Percentiles rank a stretch among this genome's conserved stretches.
Conservation (phyloP, 53 echinoderm and acorn worm genomes). For the Echinarachnius parma region DNA sequence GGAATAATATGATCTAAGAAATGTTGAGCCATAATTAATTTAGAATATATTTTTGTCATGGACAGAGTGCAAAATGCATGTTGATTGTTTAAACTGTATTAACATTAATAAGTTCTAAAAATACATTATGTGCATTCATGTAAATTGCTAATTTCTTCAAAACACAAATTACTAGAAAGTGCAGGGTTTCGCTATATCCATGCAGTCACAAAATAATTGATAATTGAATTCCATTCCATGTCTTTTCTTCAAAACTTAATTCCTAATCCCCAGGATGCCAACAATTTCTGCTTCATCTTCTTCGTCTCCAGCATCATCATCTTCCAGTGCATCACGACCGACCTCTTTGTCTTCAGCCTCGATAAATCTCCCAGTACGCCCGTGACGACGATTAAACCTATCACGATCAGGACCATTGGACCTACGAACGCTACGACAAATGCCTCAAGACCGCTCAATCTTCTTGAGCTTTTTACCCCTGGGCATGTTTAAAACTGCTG, state of each 20-base stretch:
- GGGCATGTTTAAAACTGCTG: no score
- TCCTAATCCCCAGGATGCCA: conserved; percentile 70
- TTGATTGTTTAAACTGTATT: no score
- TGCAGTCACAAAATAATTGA: no score
- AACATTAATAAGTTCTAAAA: no score
- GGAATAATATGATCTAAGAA: no score
- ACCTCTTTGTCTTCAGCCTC: conserved; percentile 82
- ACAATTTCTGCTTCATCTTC: conserved; percentile 83
- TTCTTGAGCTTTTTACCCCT: no score
- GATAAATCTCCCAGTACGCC: conserved; percentile 8
- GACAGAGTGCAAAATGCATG: no score
- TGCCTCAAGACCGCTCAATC: no score
- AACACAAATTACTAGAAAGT: no score
- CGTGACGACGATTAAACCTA: background rate
- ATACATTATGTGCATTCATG: background rate
- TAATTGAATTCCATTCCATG: no score
- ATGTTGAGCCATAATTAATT: no score
- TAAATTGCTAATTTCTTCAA: background rate
- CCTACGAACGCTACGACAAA: conserved; percentile 21
- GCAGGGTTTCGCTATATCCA: background rate
- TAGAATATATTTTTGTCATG: no score
- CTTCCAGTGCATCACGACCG: conserved; percentile 90
- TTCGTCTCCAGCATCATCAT: conserved; percentile 62
- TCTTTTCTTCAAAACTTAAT: conserved; percentile 6
- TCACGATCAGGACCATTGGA: conserved; percentile 9